Evolutionary conservation across 92 coral and sea anemone species (phyloP), one percentile per base, ranked within the genome.

Genomic region (Siderastrea siderea): DNA sequence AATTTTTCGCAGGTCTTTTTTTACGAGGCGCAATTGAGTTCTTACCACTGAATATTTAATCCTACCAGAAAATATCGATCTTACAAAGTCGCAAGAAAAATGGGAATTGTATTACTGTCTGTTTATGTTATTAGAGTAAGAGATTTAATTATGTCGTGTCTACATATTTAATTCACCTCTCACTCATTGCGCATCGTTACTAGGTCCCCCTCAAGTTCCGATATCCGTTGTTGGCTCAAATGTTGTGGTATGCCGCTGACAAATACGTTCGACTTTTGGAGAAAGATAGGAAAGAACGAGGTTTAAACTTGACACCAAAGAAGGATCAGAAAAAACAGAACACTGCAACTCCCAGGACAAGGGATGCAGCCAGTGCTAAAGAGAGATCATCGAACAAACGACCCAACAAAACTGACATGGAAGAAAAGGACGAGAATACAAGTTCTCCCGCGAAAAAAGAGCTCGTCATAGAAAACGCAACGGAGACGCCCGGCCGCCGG

Each of bases 131-230:
- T 26, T 26, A 26, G 38, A 26, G 38, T 26, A 26, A 26, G 0
- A 26, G 38, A 26, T 26, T 26, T 26, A 26, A 26, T 26, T 26
- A 26, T 26, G 38, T 26, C 38, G 38, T 26, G 38, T 26, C 38
- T 26, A 26, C 38, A 6, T 14, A 53, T 10, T 53, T 6, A 53
- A 6, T 53, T 53, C 57, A 5, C 57, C 16, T 61, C 66, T 15
- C 6, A 3, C 5, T 17, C 17, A 1, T 83, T 47, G 6, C n/a
- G 54, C 78, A 71, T 74, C 6, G 7, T 63, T 68, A 17, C 54
- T 63, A 98, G 99, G 99, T 98, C 10, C 99, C 99, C 14, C 98
- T 94, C 82, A 98, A 98, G 90, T 98, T 98, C 73, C 93, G 98
- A 12, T 98, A 98, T 77, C 99, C 99, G 10, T 88, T 98, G 54